Base-by-base conservation (phyloP, 2,113 vertebrate genomes). In the Anthoscopus minutus region DNA sequence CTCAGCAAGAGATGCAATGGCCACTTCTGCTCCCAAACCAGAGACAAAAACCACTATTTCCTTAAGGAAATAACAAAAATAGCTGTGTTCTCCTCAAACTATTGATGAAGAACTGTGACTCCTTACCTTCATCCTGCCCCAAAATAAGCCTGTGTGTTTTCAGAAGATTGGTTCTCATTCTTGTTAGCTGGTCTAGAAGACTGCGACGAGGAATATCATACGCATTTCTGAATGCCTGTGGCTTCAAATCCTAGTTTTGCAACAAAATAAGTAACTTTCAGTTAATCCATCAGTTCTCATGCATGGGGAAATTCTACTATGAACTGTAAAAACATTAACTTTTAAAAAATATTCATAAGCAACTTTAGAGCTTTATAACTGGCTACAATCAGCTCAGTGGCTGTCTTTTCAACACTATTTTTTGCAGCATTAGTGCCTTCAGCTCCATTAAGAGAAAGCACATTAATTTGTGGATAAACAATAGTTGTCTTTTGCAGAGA, bases 121-220 rank as follows among this genome's bases (percentile, higher is more conserved):
- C 80, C 84, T 96, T 95, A 98, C 98, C 98, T 98, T 98, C 98
- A 95, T 98, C 98, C 91, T 98, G 98, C 67, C 98, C 98, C 37
- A 96, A 94, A 69, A 98, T 98, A 92, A 97, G 97, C 48, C 97
- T 98, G 73, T 97, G 98, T 28, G 96, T 98, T 97, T 98, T 98
- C 96, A 98, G 92, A 67, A 98, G 95, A 70, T 98, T 98, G 60
- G 98, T 97, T 97, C 98, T 98, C 98, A 98, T 98, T 92, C 98
- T 97, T 40, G 98, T 98, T 81, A 98, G 94, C 81, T 98, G 98
- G 92, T 98, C 98, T 86, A 98, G 87, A 71, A 98, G 98, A 96
- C 80, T 97, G 92, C 80, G 95, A 28, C 98, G 98, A 76, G 98
- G 98, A 97, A 98, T 98, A 96, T 98, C 98, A n/a, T 98, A 98